These are phyloP conservation scores for Iselma pallidipennis DNA, from an alignment of 2,888 invertebrate species.

Conservation along the genomic window DNA sequence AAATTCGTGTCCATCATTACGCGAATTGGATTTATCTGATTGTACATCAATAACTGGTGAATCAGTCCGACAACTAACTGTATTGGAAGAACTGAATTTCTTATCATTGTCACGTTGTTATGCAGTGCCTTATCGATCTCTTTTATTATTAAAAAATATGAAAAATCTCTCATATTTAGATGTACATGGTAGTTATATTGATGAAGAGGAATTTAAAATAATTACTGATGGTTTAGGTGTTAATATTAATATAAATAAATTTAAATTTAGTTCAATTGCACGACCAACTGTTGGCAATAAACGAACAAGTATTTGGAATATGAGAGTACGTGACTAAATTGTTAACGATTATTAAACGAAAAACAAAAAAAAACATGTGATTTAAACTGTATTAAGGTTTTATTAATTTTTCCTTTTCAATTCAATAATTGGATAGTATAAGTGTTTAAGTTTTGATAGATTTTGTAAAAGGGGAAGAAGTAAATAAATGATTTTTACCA, in stretches of 20 bases:
- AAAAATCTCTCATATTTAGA: constrained; percentile 73
- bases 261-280: constrained; percentile 82
- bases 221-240: constrained; percentile 62
- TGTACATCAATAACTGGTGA: constrained; percentile 71
- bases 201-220: constrained; percentile 58
- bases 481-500: not conserved
- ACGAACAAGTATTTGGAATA: constrained; percentile 89
- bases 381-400: not conserved
- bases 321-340: constrained; percentile 75
- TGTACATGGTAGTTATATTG: constrained; percentile 81
- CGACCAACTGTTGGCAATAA: constrained; percentile 86
- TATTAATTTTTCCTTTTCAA: no score
- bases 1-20: constrained; percentile 68
- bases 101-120: constrained; percentile 83
- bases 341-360: not conserved
- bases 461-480: not conserved
- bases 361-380: no score
- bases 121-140: constrained; percentile 69
- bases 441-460: not conserved
- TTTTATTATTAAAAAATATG: constrained; percentile 70
- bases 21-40: constrained; percentile 89
- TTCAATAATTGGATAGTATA: not conserved
- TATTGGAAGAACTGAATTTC: constrained; percentile 70
- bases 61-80: constrained; percentile 62
- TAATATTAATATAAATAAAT: constrained; percentile 71